A percentile compares a stretch with the other conserved stretches of the same genome.
Evolutionary conservation across 1,140 invertebrate genomes (phyloP).

Genomic region (Bombus confusus): DNA sequence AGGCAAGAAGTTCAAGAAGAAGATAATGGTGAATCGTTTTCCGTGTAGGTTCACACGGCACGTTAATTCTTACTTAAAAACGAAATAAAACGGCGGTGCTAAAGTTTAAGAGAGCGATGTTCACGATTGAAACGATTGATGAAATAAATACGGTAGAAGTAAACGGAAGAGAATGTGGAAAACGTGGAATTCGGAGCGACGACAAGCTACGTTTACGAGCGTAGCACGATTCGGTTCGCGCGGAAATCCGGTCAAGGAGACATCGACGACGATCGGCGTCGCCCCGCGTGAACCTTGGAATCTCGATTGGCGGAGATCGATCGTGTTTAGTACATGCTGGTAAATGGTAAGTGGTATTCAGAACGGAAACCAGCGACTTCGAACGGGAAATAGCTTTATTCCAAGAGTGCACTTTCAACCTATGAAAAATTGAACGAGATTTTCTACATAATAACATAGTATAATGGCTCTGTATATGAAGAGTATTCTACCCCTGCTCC

Average conservation of each 20-base stretch:
- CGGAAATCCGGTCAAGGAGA: constrained; percentile 45
- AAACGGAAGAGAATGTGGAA: background rate
- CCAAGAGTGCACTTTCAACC: too few species aligned
- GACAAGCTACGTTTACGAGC: background rate
- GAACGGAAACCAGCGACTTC: background rate
- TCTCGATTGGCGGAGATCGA: constrained; percentile 35
- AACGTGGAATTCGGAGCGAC: background rate
- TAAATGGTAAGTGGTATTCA: background rate
- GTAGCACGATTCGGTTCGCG: background rate
- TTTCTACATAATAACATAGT: background rate
- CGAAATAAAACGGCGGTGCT: too few species aligned
- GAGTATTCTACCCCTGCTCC: rapidly evolving
- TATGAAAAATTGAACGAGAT: background rate
- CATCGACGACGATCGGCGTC: constrained; percentile 3
- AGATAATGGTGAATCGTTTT: background rate
- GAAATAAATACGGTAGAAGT: background rate
- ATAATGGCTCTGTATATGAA: background rate
- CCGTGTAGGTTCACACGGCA: too few species aligned
- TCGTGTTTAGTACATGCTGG: constrained; percentile 12
- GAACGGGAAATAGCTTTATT: background rate
- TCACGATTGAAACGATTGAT: too few species aligned
- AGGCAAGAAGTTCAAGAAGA: background rate
- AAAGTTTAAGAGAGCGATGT: background rate
- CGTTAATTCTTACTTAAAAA: background rate
- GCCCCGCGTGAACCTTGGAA: background rate